phyloP scores from a whole-genome alignment of 2,113 vertebrate species.

The Dasyprocta punctata region DNA sequence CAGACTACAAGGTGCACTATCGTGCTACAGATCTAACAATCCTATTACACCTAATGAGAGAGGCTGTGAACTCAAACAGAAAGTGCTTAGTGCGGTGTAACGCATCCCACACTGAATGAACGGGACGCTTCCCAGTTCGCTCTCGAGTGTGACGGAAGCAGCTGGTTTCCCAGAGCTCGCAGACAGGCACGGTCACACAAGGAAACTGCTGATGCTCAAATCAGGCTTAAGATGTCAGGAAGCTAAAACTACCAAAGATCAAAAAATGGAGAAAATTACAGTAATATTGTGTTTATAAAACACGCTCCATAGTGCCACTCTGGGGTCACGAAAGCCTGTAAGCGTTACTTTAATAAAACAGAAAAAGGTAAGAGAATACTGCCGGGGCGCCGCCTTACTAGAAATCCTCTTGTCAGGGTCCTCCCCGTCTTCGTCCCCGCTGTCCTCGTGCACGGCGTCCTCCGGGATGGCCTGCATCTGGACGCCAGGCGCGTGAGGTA shows the following conservation, averaged over 20 bases:
- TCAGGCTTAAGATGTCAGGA: conserved; percentile 18
- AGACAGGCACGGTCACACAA: not conserved
- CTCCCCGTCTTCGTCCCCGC: conserved; percentile 94
- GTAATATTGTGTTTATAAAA: not conserved
- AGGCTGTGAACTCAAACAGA: not conserved
- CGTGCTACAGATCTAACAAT: not conserved
- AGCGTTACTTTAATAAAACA: not conserved
- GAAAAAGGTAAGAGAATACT: not conserved
- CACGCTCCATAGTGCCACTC: not conserved
- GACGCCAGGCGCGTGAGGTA: conserved; percentile 95
- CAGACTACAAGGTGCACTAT: not conserved
- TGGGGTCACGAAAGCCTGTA: not conserved
- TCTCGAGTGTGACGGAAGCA: not conserved
- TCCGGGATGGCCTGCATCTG: conserved; percentile 97
- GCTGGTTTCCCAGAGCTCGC: not conserved
- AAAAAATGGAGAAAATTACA: not conserved
- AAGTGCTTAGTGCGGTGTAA: not conserved
- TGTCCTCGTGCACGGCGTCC: conserved; percentile 93
- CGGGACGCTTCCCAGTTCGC: not conserved
- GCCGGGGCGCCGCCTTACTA: conserved; percentile 86
- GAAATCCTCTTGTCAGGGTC: conserved; percentile 96
- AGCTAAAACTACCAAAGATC: not conserved
- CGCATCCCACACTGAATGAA: not conserved
- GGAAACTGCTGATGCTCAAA: not conserved
- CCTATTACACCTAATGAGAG: not conserved